Evolutionary conservation across 2,888 invertebrate genomes (phyloP), one percentile per base, ranked within the genome.

Genomic region (Conops quadrifasciatus): DNA sequence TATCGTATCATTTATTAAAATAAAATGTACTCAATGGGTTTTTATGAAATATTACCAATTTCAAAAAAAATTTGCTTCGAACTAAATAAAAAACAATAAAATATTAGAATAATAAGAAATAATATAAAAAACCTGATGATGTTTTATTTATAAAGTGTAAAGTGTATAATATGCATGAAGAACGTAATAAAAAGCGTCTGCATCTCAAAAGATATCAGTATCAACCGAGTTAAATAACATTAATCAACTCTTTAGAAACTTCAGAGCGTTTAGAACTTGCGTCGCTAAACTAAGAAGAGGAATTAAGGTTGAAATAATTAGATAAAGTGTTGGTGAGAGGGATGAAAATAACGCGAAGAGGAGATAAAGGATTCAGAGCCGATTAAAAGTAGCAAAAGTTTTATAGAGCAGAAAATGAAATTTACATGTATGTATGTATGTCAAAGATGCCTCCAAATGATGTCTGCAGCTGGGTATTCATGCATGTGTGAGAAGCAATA

Each of bases 391-490:
- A 53, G 68, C 47, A 59, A 47, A 68, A 62, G 45, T 68, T 68
- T 68, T 68, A 62, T 68, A 51, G 62, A 68, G 68, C 51, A 68
- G 62, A 68, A 68, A 68, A 62, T 60, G 13, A 68, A 62, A 51
- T 51, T 58, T 58, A 30, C n/a, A 68, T 62, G 28, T 62, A 62
- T 62, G 68, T 36, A 24, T 26, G 19, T n/a, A 24, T 24, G 19
- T 51, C 30, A 15, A 43, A 24, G n/a, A 1, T 2, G 13, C 19
- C 3, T 51, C 9, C 36, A 9, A 36, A 36, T 36, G 30, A 36
- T 21, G 16, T 53, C 36, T 43, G 56, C 56, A 56, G 21, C 36
- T 36, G 36, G 4, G 36, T 53, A 36, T 15, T 53, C 13, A 26
- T 49, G 5, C 24, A 53, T n/a, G 53, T 66, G 51, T 19, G 30